Conservation (phyloP, 2,888 invertebrate genomes). For the Adelphocoris suturalis region DNA sequence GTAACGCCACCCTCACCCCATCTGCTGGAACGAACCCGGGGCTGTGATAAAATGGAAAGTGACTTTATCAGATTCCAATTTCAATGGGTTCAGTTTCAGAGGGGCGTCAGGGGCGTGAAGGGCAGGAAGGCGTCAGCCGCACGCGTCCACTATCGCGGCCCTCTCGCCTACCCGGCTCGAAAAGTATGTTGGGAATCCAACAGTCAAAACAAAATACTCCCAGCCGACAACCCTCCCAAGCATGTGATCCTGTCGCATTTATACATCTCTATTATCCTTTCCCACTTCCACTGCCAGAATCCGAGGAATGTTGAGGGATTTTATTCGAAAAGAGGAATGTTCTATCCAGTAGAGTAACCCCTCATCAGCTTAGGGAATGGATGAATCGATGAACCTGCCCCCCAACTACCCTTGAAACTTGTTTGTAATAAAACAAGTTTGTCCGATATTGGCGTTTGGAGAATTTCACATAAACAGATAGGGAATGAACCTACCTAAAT, state of each 20-base stretch:
- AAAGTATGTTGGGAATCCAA: conserved; percentile 13
- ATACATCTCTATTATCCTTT: neutral
- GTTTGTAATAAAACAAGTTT: no score
- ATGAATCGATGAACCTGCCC: no score
- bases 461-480: no score
- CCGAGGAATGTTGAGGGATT: neutral
- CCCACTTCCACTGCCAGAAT: neutral
- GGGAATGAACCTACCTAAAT: no score
- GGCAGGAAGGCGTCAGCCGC: conserved; percentile 13
- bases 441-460: no score
- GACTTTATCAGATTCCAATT: conserved; percentile 11
- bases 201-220: conserved; percentile 3
- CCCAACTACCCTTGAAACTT: no score
- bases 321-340: no score
- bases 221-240: neutral
- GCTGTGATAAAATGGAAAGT: neutral
- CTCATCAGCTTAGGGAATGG: no score
- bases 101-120: neutral
- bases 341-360: no score
- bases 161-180: neutral
- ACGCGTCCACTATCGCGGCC: conserved; percentile 20
- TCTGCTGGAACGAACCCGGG: neutral
- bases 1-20: neutral
- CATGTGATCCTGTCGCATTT: neutral
- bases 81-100: neutral